phyloP scores from a whole-genome alignment of 1,140 invertebrate species.

The Atta texana region DNA sequence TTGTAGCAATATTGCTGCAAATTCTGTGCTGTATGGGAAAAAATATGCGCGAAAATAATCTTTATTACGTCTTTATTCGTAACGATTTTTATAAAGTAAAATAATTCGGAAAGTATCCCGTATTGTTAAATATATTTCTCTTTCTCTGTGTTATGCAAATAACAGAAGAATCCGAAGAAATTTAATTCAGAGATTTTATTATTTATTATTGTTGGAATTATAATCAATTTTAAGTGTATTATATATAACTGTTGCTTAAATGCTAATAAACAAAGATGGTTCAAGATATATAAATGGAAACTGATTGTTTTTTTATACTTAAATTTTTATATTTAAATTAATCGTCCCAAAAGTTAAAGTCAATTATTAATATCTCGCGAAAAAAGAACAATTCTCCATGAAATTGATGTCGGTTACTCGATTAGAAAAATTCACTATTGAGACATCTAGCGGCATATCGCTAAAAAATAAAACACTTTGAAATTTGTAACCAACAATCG shows the following conservation, averaged over 20 bases:
- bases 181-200: slow-evolving; percentile 6
- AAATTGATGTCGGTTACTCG: too few species aligned
- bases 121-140: not conserved
- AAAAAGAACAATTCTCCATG: too few species aligned
- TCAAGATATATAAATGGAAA: not conserved
- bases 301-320: not conserved
- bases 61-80: not conserved
- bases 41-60: not conserved
- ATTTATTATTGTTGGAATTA: slow-evolving; percentile 38
- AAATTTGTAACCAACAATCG: slow-evolving; percentile 1
- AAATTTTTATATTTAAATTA: not conserved
- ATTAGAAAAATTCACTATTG: not conserved
- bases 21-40: not conserved
- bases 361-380: not conserved
- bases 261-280: slow-evolving; percentile 9
- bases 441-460: not conserved
- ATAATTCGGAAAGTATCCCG: not conserved
- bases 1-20: too few species aligned
- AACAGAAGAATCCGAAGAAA: slow-evolving; percentile 7
- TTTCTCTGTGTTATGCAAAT: too few species aligned
- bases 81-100: slow-evolving; percentile 9
- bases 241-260: slow-evolving; percentile 44
- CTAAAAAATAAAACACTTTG: not conserved
- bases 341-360: not conserved
- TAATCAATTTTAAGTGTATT: slow-evolving; percentile 41